Evolutionary conservation across 2,113 vertebrate genomes (phyloP), one percentile per base, ranked within the genome.

Genomic region (Cheilinus undulatus): DNA sequence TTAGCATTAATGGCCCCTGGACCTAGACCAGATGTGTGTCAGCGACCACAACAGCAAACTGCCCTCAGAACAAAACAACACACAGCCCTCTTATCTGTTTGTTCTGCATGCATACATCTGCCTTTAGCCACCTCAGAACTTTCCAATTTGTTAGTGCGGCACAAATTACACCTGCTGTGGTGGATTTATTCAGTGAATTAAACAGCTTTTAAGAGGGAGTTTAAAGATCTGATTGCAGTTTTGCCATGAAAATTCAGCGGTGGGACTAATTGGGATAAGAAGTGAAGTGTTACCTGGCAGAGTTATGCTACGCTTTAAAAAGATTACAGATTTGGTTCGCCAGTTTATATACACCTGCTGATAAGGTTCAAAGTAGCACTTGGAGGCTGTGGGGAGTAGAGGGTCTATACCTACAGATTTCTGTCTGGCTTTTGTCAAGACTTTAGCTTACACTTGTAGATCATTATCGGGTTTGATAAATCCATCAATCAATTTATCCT

Each of bases 151-250:
- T 75, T 59, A 65, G 68, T 40, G 60, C 30, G 4, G 62, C 61
- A 28, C 69, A 84, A 81, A 85, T 88, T 86, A 75, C 61, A 19
- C 61, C 57, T n/a, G 61, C 57, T 12, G 7, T 7, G 17, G 75
- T 51, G 83, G 82, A 91, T 86, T 82, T 85, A 88, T 89, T 79
- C 75, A 76, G 46, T 53, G 77, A 84, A 85, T 88, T 83, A 87
- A 90, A 89, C 52, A 57, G 80, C 76, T 82, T 89, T 88, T 73
- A 83, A 72, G 38, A 26, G 57, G 27, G 56, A 80, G 42, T 85
- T 78, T 81, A 63, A 76, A 84, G 65, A 85, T 69, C 61, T 68
- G 63, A 82, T 79, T 3, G 4, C 34, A 40, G 15, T 70, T 72
- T 69, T 56, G 0, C 64, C 64, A 69, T 85, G 74, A 80, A 89